Conservation (phyloP, 2,113 vertebrate genomes). For the Chunga burmeisteri region DNA sequence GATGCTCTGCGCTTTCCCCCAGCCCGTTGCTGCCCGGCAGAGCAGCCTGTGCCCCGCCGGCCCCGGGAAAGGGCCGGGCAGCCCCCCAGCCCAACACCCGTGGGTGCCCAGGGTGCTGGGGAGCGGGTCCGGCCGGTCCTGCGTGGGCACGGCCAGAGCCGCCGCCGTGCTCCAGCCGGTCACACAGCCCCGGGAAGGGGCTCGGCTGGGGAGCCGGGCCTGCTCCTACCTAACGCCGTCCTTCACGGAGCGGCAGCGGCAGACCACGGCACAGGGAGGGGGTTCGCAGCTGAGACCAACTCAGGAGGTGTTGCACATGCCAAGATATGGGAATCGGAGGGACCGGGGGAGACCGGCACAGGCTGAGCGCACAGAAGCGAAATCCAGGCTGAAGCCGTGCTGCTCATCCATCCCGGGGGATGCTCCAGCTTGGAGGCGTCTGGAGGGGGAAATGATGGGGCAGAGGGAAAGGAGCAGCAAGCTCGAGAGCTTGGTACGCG, state of each 20-base stretch:
- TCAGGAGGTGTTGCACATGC: not conserved
- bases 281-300: not conserved
- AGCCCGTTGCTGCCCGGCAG: not conserved
- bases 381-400: not conserved
- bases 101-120: not conserved
- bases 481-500: fast-evolving
- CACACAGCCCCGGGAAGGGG: not conserved
- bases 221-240: fast-evolving
- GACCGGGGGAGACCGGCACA: not conserved
- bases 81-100: not conserved
- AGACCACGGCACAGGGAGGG: fast-evolving
- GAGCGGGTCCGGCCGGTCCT: fast-evolving
- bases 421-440: fast-evolving
- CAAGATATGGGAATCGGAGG: fast-evolving
- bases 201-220: fast-evolving
- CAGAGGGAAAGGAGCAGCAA: not conserved
- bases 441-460: not conserved
- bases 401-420: not conserved
- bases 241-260: fast-evolving
- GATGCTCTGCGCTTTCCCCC: not conserved
- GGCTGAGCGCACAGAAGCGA: fast-evolving
- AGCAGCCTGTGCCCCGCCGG: not conserved
- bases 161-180: not conserved
- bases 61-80: not conserved
- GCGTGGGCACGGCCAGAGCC: not conserved